Conservation (phyloP, 2,888 invertebrate genomes). For the Chorisops tibialis region DNA sequence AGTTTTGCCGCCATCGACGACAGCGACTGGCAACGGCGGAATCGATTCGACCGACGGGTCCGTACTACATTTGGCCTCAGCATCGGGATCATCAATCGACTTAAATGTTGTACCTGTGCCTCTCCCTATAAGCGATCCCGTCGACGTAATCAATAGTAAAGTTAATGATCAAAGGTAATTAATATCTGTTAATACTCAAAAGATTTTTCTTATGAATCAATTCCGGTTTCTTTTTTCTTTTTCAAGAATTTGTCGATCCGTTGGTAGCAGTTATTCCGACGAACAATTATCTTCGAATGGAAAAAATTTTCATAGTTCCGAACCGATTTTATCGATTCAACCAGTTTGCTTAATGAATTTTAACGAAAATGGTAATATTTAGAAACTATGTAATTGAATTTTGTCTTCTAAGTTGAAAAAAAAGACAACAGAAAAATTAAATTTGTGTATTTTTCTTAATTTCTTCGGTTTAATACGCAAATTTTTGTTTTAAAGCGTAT, state of each 20-base stretch:
- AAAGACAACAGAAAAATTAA: too few species aligned
- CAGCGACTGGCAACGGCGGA: not conserved
- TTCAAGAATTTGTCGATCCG: slow-evolving; percentile 41
- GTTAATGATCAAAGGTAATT: slow-evolving; percentile 26
- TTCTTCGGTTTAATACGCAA: too few species aligned
- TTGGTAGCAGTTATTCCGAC: slow-evolving; percentile 49
- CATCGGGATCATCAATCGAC: slow-evolving; percentile 47
- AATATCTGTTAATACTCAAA: not conserved
- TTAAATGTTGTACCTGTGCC: slow-evolving; percentile 44
- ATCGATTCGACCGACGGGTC: slow-evolving; percentile 4
- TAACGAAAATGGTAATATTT: slow-evolving; percentile 18
- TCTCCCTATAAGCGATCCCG: slow-evolving; percentile 18
- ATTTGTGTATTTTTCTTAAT: too few species aligned
- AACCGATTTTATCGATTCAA: slow-evolving; percentile 31
- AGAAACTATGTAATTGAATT: not conserved
- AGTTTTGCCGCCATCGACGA: slow-evolving; percentile 1
- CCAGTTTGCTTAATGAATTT: slow-evolving; percentile 8
- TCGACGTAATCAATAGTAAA: slow-evolving; percentile 23
- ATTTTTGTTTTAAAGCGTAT: too few species aligned
- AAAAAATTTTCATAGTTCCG: slow-evolving; percentile 32
- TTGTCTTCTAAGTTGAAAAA: too few species aligned
- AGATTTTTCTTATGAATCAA: slow-evolving; percentile 3
- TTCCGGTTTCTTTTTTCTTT: slow-evolving; percentile 8
- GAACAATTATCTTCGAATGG: slow-evolving; percentile 37
- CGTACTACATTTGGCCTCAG: slow-evolving; percentile 33